Evolutionary conservation across 1,140 invertebrate species (phyloP).

Genomic region (Pseudomyrmex flavicornis): DNA sequence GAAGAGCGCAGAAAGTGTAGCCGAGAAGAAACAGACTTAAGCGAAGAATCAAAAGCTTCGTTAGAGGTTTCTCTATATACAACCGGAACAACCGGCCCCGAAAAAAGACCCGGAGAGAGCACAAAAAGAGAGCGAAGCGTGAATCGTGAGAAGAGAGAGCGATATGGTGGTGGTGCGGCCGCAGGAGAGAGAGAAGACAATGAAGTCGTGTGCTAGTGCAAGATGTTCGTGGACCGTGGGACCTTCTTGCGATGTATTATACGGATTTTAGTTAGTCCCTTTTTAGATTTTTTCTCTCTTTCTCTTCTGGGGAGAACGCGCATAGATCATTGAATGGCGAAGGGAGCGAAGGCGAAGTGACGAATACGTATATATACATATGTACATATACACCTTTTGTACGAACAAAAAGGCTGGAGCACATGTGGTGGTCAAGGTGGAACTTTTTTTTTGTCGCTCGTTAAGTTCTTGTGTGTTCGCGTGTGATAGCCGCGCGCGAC

Average conservation of each 20-base stretch:
- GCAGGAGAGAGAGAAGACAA: conserved; percentile 53
- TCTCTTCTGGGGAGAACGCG: conserved; percentile 13
- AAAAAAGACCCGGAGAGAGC: conserved; percentile 39
- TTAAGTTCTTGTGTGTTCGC: not conserved
- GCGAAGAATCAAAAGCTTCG: conserved; percentile 46
- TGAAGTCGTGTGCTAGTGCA: conserved; percentile 31
- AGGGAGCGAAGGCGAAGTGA: conserved; percentile 13
- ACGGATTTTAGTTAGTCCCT: conserved; percentile 26
- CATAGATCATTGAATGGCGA: conserved; percentile 13
- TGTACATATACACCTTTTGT: not conserved
- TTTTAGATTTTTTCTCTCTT: conserved; percentile 41
- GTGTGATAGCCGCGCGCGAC: conserved; percentile 29
- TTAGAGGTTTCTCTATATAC: conserved; percentile 29
- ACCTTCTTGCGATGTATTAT: conserved; percentile 30
- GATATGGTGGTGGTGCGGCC: not conserved
- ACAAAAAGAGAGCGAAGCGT: conserved; percentile 58
- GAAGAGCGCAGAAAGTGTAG: conserved; percentile 40
- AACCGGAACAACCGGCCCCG: conserved; percentile 54
- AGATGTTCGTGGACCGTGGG: conserved; percentile 37
- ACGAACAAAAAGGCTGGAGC: not conserved
- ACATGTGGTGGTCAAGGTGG: conserved; percentile 7
- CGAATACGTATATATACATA: conserved; percentile 1
- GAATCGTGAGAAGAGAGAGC: conserved; percentile 47
- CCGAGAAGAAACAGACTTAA: conserved; percentile 57
- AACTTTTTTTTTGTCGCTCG: conserved; percentile 31